Evolutionary conservation across 2,888 invertebrate species (phyloP).

Genomic region (Tricholauxania praeusta): DNA sequence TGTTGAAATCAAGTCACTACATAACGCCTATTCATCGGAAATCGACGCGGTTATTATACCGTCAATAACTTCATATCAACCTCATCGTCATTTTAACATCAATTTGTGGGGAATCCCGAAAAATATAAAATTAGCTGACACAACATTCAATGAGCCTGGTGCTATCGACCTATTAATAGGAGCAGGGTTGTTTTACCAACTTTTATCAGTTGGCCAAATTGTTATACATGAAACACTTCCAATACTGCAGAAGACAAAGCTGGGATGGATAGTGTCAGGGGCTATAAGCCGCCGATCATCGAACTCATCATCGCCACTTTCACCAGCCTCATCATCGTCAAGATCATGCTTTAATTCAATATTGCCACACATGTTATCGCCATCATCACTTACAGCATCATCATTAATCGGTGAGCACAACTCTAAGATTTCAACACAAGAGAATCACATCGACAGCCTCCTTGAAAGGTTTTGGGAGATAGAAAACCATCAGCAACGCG

Average conservation of each 20-base stretch:
- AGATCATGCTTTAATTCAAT: no score
- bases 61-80: conserved; percentile 24
- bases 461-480: conserved; percentile 20
- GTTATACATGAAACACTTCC: no score
- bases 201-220: no score
- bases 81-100: conserved; percentile 4
- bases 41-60: conserved; percentile 15
- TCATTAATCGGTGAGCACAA: no score
- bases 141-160: conserved; percentile 21
- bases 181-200: neutral
- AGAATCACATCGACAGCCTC: neutral
- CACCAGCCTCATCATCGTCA: no score
- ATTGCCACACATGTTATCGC: no score
- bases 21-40: conserved; percentile 3
- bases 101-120: conserved; percentile 17
- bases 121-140: conserved; percentile 33
- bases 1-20: conserved; percentile 12
- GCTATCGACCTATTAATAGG: conserved; percentile 8
- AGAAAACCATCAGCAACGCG: conserved; percentile 1
- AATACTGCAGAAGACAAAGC: conserved; percentile 21
- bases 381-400: no score
- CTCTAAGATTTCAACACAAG: no score
- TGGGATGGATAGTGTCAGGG: conserved; percentile 33
- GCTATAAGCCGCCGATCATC: neutral
- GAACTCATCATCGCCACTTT: no score